Conservation (phyloP, 64 coral and sea anemone species). For the Actinia equina region DNA sequence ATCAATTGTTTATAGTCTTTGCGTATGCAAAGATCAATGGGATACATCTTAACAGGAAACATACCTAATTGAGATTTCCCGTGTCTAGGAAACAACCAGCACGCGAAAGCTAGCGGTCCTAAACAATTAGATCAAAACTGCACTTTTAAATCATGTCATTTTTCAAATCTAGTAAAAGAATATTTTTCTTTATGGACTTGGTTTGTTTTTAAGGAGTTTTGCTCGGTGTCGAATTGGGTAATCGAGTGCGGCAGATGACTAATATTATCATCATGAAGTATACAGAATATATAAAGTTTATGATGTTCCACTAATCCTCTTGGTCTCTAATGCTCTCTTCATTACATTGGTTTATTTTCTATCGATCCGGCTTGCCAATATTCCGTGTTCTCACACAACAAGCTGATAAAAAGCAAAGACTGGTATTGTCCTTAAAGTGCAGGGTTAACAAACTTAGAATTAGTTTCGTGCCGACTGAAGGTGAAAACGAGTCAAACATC, state of each 20-base stretch:
- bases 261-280: no score
- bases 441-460: no score
- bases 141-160: no score
- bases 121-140: no score
- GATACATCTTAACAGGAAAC: background rate
- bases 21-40: background rate
- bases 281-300: background rate
- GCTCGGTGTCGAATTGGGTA: background rate
- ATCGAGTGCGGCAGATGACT: no score
- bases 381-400: background rate
- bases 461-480: no score
- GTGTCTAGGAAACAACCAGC: no score
- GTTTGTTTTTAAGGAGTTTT: background rate
- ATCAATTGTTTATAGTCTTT: background rate
- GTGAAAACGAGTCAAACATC: no score
- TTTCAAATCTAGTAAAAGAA: background rate
- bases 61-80: no score
- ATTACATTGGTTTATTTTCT: background rate
- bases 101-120: no score
- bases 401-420: background rate
- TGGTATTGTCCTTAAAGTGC: no score
- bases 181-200: background rate
- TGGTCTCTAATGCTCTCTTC: background rate
- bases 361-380: background rate
- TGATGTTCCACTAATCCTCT: background rate